Conservation (phyloP, 2,888 invertebrate species). For the Phania funesta region DNA sequence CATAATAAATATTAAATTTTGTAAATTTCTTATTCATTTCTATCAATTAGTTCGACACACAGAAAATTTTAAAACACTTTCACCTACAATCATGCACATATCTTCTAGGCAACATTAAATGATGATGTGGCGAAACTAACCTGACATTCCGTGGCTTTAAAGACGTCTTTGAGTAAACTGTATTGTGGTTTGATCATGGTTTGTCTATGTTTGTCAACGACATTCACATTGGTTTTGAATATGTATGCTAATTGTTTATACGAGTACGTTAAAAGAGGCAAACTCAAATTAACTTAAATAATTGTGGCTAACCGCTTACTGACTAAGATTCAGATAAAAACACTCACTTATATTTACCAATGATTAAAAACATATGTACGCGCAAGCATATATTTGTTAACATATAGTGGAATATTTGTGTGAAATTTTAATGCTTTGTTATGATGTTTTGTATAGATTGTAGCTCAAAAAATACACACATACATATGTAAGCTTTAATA, state of each 20-base stretch:
- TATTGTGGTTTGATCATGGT: conserved; percentile 4
- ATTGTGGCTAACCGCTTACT: conserved; percentile 57
- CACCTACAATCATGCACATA: not conserved
- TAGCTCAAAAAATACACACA: not conserved
- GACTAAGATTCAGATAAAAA: not conserved
- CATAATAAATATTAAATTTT: too few species aligned
- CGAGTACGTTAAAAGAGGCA: conserved; percentile 31
- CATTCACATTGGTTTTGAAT: not conserved
- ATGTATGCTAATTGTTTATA: not conserved
- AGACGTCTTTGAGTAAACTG: not conserved
- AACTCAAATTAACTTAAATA: conserved; percentile 61
- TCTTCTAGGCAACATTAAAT: not conserved
- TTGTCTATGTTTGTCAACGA: not conserved
- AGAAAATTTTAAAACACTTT: too few species aligned
- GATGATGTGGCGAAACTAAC: not conserved
- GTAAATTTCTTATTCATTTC: too few species aligned
- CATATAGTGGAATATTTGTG: not conserved
- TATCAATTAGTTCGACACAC: too few species aligned
- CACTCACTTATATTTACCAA: not conserved
- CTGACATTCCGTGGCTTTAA: not conserved
- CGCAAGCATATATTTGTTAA: not conserved
- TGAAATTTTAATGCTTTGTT: not conserved
- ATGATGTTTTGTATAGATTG: not conserved
- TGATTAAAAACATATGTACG: not conserved
- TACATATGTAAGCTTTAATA: not conserved